Conservation (phyloP, 2,888 invertebrate species). For the Cremastinae sp. region DNA sequence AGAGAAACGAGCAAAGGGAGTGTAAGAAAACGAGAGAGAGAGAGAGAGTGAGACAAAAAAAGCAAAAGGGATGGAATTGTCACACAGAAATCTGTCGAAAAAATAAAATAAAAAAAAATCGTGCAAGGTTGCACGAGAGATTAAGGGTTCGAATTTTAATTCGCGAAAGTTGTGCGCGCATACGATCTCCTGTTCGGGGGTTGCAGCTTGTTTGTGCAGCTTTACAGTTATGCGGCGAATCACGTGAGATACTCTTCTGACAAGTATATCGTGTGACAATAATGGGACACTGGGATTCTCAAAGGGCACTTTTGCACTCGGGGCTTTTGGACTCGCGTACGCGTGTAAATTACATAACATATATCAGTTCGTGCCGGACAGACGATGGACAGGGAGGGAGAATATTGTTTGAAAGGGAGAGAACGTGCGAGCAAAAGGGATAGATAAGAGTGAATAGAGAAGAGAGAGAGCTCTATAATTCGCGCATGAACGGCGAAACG, state of each 20-base stretch:
- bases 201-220: conserved; percentile 1
- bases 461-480: conserved; percentile 11
- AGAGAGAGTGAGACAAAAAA: conserved; percentile 24
- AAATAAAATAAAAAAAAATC: too few relatives aligned
- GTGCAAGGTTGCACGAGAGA: too few relatives aligned
- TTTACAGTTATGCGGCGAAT: conserved; percentile 15
- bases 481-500: too few relatives aligned
- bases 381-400: conserved; percentile 39
- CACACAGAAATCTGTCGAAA: too few relatives aligned
- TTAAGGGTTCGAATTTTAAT: too few relatives aligned
- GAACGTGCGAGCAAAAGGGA: conserved; percentile 28
- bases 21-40: conserved; percentile 14
- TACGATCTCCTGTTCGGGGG: too few relatives aligned
- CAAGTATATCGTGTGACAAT: conserved; percentile 66
- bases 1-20: conserved; percentile 4
- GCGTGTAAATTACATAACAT: conserved; percentile 74
- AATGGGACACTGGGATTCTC: conserved; percentile 56
- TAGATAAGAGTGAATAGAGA: not conserved
- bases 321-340: conserved; percentile 29
- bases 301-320: conserved; percentile 56
- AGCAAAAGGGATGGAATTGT: not conserved
- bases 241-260: conserved; percentile 37
- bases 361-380: conserved; percentile 65
- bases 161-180: too few relatives aligned
- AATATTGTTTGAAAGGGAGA: conserved; percentile 10